Conservation (phyloP, 1,140 invertebrate genomes). For the Brachionus calyciflorus region DNA sequence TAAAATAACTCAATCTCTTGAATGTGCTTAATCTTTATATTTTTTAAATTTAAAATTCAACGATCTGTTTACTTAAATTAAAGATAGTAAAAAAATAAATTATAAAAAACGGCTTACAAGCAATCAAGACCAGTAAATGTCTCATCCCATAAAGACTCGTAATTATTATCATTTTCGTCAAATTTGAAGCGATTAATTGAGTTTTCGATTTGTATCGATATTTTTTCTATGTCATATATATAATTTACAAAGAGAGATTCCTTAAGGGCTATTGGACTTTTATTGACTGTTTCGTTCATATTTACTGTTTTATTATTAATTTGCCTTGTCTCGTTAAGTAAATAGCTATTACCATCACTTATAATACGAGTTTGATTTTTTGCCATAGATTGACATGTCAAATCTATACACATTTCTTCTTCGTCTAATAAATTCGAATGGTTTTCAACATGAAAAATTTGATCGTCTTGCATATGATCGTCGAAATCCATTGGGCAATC, state of each 20-base stretch:
- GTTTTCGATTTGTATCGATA: neutral
- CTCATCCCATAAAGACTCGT: conserved; percentile 6
- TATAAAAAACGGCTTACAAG: neutral
- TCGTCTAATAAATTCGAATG: conserved; percentile 4
- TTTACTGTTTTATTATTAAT: neutral
- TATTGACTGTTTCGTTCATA: conserved; percentile 1
- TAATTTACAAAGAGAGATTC: neutral
- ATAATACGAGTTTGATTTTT: conserved; percentile 9
- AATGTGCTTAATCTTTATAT: no score
- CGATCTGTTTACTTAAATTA: no score
- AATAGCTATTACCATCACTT: neutral
- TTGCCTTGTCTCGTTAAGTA: neutral
- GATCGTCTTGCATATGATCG: neutral
- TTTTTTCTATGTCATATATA: neutral
- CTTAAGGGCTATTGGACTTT: conserved; percentile 13
- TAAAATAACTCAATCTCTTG: no score
- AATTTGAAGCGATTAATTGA: neutral
- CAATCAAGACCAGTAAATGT: conserved; percentile 3
- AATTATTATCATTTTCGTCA: neutral
- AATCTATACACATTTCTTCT: conserved; percentile 24
- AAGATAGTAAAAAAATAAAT: neutral
- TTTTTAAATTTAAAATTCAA: no score
- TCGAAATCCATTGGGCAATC: neutral
- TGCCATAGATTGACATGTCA: neutral
- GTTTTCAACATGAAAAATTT: neutral